Evolutionary conservation across 2,113 vertebrate species (phyloP), one percentile per base, ranked within the genome.

Genomic region (Tringa solitaria): DNA sequence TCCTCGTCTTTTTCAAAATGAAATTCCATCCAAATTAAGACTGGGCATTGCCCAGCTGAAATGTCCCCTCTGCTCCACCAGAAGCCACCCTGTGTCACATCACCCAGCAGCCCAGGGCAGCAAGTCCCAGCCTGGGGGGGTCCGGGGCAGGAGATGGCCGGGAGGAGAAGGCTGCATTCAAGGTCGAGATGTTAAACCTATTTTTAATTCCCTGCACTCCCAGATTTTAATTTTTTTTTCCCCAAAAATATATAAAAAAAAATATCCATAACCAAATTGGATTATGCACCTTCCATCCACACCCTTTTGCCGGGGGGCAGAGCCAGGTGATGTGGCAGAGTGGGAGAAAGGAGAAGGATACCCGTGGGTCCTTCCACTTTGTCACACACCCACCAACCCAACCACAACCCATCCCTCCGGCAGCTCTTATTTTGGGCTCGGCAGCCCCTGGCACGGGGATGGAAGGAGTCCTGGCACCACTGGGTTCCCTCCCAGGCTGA

Each of bases 71-170:
- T 46, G 69, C 78, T 82, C 23, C 23, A 39, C 35, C 76, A 73
- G 68, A 65, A 91, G 63, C 73, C 54, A 54, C 43, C 37, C 63
- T 8, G 35, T 39, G 70, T 79, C 67, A 39, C 27, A 5, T 10
- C 8, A 2, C 57, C 22, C 0, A 0, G 33, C 57, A 75, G 46
- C 35, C 6, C 0, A 19, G 73, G 60, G 41, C 84, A 74, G 17
- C 0, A 0, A 79, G 45, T 6, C 39, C 54, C 87, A 56, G 35
- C 23, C 77, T 2, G 0, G 16, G 32, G 33, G 16, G 1, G 6
- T 4, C 3, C 1, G 1, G 37, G 46, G 28, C n/a, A 79, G 22
- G 48, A 41, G 21, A 15, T 3, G 6, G 18, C 27, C 39, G 50
- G 22, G 24, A 87, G 33, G 35, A 79, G 57, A 24, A 80, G 61